Evolutionary conservation across 2,797 vertebrate genomes (phyloP).

Genomic region (Craterocephalus amniculus): DNA sequence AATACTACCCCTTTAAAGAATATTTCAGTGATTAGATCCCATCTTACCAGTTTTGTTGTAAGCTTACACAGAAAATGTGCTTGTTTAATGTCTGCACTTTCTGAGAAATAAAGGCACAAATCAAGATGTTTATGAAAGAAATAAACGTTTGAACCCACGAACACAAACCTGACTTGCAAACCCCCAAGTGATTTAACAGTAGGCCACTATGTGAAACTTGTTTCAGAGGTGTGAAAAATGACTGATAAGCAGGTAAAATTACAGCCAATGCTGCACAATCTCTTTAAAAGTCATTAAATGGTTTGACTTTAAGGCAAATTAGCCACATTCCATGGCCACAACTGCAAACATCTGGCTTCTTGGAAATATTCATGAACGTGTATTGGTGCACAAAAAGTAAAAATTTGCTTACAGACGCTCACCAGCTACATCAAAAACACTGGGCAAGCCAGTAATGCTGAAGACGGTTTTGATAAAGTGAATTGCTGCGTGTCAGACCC

Average conservation of each 20-base stretch:
- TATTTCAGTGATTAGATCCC: too few relatives aligned
- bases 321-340: not conserved
- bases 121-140: not conserved
- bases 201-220: not conserved
- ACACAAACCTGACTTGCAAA: not conserved
- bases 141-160: not conserved
- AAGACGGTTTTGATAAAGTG: constrained; percentile 62
- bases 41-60: not conserved
- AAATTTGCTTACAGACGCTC: constrained; percentile 34
- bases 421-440: constrained; percentile 49
- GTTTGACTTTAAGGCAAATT: constrained; percentile 15
- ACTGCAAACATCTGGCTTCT: constrained; percentile 17
- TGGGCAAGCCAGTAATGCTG: constrained; percentile 38
- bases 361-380: not conserved
- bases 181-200: not conserved
- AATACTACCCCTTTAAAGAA: not conserved
- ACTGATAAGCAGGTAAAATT: constrained; percentile 12
- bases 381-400: constrained; percentile 2
- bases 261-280: constrained; percentile 1
- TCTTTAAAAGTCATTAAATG: constrained; percentile 3
- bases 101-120: not conserved
- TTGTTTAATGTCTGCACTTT: not conserved
- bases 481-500: constrained; percentile 64
- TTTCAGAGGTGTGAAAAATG: constrained; percentile 22
- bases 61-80: not conserved